phyloP scores from a whole-genome alignment of 2,888 invertebrate genomes.

The Eupithecia abbreviata region DNA sequence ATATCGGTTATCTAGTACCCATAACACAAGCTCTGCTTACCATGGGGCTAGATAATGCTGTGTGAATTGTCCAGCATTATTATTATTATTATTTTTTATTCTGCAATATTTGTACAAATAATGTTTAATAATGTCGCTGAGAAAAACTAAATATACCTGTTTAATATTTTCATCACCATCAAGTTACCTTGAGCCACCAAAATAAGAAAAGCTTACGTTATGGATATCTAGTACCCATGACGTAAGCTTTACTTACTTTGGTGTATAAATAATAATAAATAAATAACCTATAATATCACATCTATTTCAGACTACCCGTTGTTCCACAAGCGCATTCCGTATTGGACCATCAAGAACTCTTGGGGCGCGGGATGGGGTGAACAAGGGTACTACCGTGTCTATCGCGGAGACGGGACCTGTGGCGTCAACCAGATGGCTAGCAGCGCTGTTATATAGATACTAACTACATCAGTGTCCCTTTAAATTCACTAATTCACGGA shows the following conservation, averaged over 20 bases:
- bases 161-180: background rate
- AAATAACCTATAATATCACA: background rate
- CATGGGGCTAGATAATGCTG: no score
- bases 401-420: conserved; percentile 96
- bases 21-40: no score
- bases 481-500: no score
- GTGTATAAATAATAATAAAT: conserved; percentile 56
- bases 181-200: no score
- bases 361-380: conserved; percentile 97
- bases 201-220: no score
- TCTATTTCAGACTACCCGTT: conserved; percentile 86
- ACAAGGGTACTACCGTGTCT: conserved; percentile 97
- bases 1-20: no score
- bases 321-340: conserved; percentile 92
- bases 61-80: no score
- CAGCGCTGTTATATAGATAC: conserved; percentile 86
- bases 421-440: conserved; percentile 96
- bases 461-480: background rate
- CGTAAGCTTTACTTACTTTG: no score
- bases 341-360: conserved; percentile 97
- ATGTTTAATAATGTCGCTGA: background rate
- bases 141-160: background rate
- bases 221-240: background rate
- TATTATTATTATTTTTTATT: no score
- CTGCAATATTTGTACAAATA: no score